A percentile compares a stretch with the other conserved stretches of the same genome.
These are phyloP conservation scores for Macaca mulatta DNA, from an alignment of 2,113 vertebrate genomes.

Conservation along the genomic window DNA sequence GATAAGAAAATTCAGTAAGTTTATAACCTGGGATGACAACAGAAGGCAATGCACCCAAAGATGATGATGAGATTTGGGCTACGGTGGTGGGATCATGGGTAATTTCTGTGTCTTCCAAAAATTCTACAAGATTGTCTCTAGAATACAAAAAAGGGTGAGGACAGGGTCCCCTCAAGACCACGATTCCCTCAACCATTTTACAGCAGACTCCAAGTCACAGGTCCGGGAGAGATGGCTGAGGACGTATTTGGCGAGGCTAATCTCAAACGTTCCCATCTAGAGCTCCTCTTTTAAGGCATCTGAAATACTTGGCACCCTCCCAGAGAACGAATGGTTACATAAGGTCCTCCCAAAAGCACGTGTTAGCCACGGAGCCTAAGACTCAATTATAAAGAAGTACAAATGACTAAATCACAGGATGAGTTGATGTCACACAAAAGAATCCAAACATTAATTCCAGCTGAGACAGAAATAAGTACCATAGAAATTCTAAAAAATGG, in stretches of 20 bases:
- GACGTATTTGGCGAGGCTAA: rapidly evolving
- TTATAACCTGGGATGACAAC: rapidly evolving
- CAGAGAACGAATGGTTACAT: background rate
- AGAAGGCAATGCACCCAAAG: background rate
- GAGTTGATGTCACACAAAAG: background rate
- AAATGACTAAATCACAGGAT: background rate
- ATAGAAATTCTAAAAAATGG: too few relatives aligned
- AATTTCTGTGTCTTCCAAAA: background rate
- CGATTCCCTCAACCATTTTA: background rate
- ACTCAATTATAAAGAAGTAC: background rate
- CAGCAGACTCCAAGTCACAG: background rate
- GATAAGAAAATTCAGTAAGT: background rate
- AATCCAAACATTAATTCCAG: background rate
- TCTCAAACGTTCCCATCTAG: too few relatives aligned
- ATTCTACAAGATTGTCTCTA: background rate
- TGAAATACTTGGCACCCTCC: background rate
- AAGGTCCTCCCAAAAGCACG: background rate
- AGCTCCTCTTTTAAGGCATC: background rate
- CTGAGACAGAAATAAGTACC: background rate
- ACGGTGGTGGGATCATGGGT: background rate
- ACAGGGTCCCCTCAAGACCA: background rate
- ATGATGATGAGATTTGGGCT: rapidly evolving
- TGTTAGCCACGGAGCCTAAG: background rate
- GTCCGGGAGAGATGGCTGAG: background rate
- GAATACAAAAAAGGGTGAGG: background rate